Conservation (phyloP, 2,888 invertebrate genomes). For the Diachrysia chrysitis region DNA sequence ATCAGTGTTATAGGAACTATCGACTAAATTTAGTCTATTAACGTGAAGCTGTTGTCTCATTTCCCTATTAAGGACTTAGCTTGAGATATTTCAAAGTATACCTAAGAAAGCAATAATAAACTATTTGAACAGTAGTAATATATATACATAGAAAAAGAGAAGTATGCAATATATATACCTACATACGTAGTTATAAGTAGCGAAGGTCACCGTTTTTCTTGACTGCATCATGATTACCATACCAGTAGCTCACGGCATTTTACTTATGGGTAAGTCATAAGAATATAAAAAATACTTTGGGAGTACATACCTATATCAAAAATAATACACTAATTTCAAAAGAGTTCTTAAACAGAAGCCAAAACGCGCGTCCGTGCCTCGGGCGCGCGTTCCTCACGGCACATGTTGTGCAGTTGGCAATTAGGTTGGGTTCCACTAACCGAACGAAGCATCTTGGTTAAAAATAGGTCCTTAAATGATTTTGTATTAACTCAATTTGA, state of each 20-base stretch:
- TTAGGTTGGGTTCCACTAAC: constrained; percentile 54
- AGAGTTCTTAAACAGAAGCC: constrained; percentile 86
- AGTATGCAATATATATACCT: too few species aligned
- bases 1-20: too few species aligned
- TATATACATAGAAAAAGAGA: too few species aligned
- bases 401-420: constrained; percentile 66
- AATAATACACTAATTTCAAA: constrained; percentile 79
- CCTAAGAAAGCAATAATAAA: too few species aligned
- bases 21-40: too few species aligned
- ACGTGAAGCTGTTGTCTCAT: too few species aligned
- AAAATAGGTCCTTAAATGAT: neutral
- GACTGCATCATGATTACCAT: constrained; percentile 38
- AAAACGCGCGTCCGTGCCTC: constrained; percentile 82
- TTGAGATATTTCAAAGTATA: too few species aligned
- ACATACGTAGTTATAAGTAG: neutral
- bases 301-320: constrained; percentile 57
- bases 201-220: constrained; percentile 13
- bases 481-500: too few species aligned
- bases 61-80: too few species aligned
- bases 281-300: constrained; percentile 41
- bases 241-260: constrained; percentile 50
- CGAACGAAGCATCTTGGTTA: constrained; percentile 9
- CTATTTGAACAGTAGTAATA: too few species aligned
- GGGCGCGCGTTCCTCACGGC: constrained; percentile 75
- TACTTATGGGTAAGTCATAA: constrained; percentile 50